phyloP scores from a whole-genome alignment of 1,140 invertebrate genomes.

The Eumaeus atala region DNA sequence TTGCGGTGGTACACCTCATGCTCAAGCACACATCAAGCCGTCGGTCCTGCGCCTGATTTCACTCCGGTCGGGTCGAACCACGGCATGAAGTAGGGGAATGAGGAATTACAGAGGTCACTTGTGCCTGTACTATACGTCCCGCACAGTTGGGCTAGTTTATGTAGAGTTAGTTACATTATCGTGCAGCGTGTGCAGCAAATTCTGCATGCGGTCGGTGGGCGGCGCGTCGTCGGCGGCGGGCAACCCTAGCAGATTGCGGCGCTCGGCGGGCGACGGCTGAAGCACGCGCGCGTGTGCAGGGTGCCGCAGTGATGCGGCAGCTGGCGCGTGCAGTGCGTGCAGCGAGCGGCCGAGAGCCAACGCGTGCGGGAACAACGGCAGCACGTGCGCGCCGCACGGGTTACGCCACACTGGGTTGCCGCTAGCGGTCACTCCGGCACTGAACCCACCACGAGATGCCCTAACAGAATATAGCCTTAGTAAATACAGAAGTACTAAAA shows the following conservation, averaged over 20 bases:
- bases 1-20: too few species aligned
- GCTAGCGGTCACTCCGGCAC: constrained; percentile 82
- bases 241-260: constrained; percentile 47
- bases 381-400: constrained; percentile 87
- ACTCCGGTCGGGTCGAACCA: too few species aligned
- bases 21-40: too few species aligned
- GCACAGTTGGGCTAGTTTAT: not conserved
- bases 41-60: too few species aligned
- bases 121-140: too few species aligned
- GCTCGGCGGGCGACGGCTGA: constrained; percentile 41
- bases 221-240: constrained; percentile 75
- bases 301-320: constrained; percentile 56
- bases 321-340: constrained; percentile 85
- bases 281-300: constrained; percentile 44
- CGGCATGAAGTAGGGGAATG: too few species aligned
- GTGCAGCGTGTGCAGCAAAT: constrained; percentile 75
- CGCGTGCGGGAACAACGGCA: constrained; percentile 85
- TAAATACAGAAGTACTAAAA: too few species aligned
- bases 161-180: constrained; percentile 39
- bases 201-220: constrained; percentile 86
- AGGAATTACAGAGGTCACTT: too few species aligned
- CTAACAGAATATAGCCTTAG: not conserved
- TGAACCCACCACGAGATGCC: constrained; percentile 86
- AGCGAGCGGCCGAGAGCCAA: constrained; percentile 82
- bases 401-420: constrained; percentile 88